Evolutionary conservation across 2,888 invertebrate genomes (phyloP), one percentile per base, ranked within the genome.

Genomic region (Watsonalla binaria): DNA sequence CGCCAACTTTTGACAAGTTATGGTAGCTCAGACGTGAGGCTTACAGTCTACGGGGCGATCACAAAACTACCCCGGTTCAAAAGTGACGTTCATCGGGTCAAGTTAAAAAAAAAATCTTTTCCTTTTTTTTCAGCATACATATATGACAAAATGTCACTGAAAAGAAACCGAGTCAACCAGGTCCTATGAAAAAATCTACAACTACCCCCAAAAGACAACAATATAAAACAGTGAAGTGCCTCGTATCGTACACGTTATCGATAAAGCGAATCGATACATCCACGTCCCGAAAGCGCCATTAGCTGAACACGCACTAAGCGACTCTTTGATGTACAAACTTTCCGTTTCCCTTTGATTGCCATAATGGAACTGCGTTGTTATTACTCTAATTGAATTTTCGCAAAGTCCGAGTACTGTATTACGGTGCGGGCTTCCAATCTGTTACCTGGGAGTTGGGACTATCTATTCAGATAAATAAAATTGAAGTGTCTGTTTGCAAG

Each of bases 311-410:
- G 76, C 83, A 82, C 82, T 85, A 82, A 86, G 78, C 84, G 84
- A 76, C 78, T 81, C 86, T 87, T 87, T 86, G 86, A 86, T 84
- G 84, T 86, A 73, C 84, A 82, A 86, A 86, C 85, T 86, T 88
- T 84, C 79, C 80, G 82, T 78, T 83, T 85, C 83, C 85, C 86
- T 87, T 86, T 86, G 86, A 88, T 87, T 86, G 86, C 76, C 74
- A 80, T 88, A 86, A 87, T 86, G 87, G 86, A 84, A 80, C 83
- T 81, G 72, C 81, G 77, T 77, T 81, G 84, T 86, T 88, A 87
- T 86, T 88, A 88, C 80, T 78, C 84, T 87, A 88, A 89, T 89
- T 87, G 84, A 87, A 87, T 86, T 86, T 86, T 80, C 70, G 74
- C 77, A 72, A 78, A 80, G 80, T 79, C 79, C 77, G 69, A 65